Percentiles rank a stretch among this genome's conserved stretches.
phyloP scores from a whole-genome alignment of 2,113 vertebrate genomes.

The Todiramphus chloris region DNA sequence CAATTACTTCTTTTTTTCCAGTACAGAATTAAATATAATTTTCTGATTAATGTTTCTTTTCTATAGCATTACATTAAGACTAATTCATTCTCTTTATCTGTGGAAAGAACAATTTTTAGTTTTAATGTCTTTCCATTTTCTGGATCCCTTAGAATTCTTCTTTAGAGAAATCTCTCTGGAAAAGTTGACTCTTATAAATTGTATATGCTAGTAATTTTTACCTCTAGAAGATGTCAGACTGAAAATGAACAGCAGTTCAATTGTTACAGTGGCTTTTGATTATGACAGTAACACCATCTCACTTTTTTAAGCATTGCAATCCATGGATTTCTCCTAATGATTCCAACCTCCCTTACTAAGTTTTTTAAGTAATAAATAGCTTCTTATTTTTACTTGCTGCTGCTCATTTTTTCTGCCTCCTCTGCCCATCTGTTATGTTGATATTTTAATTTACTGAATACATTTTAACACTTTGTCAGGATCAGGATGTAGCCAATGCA shows the following conservation, averaged over 20 bases:
- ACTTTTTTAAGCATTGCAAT: neutral
- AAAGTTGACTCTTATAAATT: neutral
- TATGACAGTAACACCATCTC: neutral
- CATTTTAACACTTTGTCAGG: neutral
- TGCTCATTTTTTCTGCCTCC: neutral
- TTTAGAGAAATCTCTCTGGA: neutral
- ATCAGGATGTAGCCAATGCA: neutral
- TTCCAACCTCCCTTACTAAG: neutral
- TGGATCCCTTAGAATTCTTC: neutral
- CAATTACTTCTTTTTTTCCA: neutral
- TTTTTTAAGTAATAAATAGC: neutral
- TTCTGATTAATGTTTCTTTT: neutral
- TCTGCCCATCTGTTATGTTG: neutral
- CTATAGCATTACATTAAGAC: neutral
- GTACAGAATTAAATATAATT: neutral
- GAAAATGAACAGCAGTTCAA: neutral
- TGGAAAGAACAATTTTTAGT: neutral
- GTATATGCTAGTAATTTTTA: neutral
- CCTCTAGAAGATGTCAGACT: neutral
- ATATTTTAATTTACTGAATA: neutral
- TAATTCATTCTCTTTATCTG: neutral
- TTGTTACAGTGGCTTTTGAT: neutral
- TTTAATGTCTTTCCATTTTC: neutral
- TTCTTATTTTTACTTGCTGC: neutral
- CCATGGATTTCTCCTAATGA: neutral